Evolutionary conservation across 1,140 invertebrate genomes (phyloP), one percentile per base, ranked within the genome.

Genomic region (Diabrotica undecimpunctata): DNA sequence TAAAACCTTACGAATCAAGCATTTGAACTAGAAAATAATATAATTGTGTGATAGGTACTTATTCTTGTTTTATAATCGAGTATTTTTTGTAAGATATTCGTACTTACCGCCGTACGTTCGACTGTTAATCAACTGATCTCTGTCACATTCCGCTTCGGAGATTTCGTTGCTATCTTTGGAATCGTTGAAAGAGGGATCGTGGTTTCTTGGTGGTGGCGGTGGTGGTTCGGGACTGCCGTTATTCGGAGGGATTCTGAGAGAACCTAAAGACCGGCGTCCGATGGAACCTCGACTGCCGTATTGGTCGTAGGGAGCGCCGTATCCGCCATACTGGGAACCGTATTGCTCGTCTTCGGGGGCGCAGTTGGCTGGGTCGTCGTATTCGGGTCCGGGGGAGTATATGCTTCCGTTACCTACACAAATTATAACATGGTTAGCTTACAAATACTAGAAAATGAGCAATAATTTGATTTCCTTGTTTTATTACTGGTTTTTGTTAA

Each of bases 121-220:
- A 74, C 70, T 82, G 80, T 85, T 88, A 74, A 90, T 85, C 73
- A 87, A 78, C 69, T 90, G 88, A 77, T 90, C 89, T 68, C 88
- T 88, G 82, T 95, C 93, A 80, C 92, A 95, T 80, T 95, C 93
- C 72, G 92, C 92, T 82, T 95, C 93, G 76, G 92, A 94, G 78
- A 94, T 93, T 80, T 95, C 92, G 81, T 94, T 95, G 79, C 92
- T 94, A 75, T 94, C 92, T 81, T 94, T 94, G 75, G 90, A 93
- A 77, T 94, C 91, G 79, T 95, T 94, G 81, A 92, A 93, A 51
- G 87, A 89, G 70, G 84, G 87, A 72, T 89, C 89, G 73, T 89
- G 88, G 70, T 85, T 90, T 71, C 87, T 83, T 60, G 87, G 90
- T 54, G 86, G 90, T 74, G 91, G 91, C 83, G 90, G 90, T 69